Conservation (phyloP, 2,113 vertebrate genomes). For the Dromaius novaehollandiae region DNA sequence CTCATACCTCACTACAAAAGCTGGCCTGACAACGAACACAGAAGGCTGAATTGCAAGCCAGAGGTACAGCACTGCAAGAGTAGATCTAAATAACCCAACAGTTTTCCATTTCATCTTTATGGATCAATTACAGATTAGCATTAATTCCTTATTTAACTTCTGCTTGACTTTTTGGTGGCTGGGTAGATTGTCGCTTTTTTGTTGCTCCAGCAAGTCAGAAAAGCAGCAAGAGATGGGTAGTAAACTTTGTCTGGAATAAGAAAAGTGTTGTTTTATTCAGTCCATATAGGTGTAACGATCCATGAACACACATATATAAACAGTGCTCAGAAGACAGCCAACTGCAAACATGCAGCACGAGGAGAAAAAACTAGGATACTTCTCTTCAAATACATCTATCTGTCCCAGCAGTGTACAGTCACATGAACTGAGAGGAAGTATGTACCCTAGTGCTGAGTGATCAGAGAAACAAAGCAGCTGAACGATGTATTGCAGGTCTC, state of each 20-base stretch:
- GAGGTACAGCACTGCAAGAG: neutral
- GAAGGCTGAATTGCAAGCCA: neutral
- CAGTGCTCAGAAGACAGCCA: neutral
- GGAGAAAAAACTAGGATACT: neutral
- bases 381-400: accelerated
- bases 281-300: neutral
- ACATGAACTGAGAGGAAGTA: neutral
- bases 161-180: neutral
- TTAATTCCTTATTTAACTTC: neutral
- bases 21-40: neutral
- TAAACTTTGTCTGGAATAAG: neutral
- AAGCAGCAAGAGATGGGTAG: neutral
- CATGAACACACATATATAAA: neutral
- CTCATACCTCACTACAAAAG: neutral
- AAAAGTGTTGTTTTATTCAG: neutral
- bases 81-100: neutral
- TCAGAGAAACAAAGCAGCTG: neutral
- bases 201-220: neutral
- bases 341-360: neutral
- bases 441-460: neutral
- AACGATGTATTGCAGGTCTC: neutral
- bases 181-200: neutral
- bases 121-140: neutral
- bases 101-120: neutral
- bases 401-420: neutral